A percentile compares a stretch with the other conserved stretches of the same genome.
These are phyloP conservation scores for Hecatera dysodea DNA, from an alignment of 2,888 invertebrate species.

Conservation along the genomic window DNA sequence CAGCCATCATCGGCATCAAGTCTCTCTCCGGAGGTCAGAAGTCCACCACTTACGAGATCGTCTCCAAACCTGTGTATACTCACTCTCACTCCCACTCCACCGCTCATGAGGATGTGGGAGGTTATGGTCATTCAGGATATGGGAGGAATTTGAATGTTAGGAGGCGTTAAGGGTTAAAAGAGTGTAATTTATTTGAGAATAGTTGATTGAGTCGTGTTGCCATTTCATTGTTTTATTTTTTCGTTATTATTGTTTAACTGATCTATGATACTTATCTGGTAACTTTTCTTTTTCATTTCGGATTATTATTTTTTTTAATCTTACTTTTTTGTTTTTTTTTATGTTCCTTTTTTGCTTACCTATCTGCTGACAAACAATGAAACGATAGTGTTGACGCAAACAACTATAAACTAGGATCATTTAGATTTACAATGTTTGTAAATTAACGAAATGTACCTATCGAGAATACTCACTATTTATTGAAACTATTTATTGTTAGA, in stretches of 20 bases:
- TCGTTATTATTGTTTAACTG: conserved; percentile 1
- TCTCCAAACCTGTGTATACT: conserved; percentile 95
- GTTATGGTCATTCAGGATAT: conserved; percentile 90
- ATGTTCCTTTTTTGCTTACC: not conserved
- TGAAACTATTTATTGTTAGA: conserved; percentile 71
- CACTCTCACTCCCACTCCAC: conserved; percentile 92
- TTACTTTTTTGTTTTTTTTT: not conserved
- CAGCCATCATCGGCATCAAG: conserved; percentile 94
- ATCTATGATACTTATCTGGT: not conserved
- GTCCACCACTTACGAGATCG: conserved; percentile 95
- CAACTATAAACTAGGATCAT: conserved; percentile 22
- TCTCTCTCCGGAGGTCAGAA: conserved; percentile 93
- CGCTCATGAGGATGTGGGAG: conserved; percentile 91
- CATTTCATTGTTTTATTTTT: conserved; percentile 19
- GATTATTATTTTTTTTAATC: not conserved
- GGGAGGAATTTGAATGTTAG: conserved; percentile 83
- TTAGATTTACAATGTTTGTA: conserved; percentile 33
- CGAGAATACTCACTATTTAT: conserved; percentile 59
- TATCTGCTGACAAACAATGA: conserved; percentile 8
- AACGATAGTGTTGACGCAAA: conserved; percentile 6
- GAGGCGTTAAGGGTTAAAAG: conserved; percentile 67
- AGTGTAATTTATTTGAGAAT: conserved; percentile 21
- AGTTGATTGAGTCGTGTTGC: conserved; percentile 4
- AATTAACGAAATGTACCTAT: conserved; percentile 39
- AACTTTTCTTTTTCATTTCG: not conserved